Conservation (phyloP, 2,888 invertebrate species). For the Cosmorhoe ocellata region DNA sequence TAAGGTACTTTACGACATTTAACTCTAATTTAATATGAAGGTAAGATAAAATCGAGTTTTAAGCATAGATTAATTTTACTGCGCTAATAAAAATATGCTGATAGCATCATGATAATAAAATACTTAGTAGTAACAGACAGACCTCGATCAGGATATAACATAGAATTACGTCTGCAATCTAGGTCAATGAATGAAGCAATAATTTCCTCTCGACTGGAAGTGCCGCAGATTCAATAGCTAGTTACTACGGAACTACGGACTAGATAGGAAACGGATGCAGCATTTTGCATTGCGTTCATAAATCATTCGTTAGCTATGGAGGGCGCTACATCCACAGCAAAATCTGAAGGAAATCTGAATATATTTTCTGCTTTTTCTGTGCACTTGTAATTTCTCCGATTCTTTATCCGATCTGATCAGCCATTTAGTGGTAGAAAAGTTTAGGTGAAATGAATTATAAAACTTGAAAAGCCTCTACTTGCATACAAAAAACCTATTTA, state of each 20-base stretch:
- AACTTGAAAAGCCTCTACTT: no score
- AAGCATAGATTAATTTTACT: background rate
- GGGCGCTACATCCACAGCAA: slow-evolving; percentile 14
- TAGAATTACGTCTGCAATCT: slow-evolving; percentile 3
- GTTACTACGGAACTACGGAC: slow-evolving; percentile 8
- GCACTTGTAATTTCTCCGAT: no score
- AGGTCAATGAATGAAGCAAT: slow-evolving; percentile 23
- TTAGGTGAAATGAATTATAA: no score
- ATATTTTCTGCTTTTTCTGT: no score
- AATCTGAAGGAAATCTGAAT: no score
- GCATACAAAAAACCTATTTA: no score
- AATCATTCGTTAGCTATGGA: slow-evolving; percentile 16
- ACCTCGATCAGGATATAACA: background rate
- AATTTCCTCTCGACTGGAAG: slow-evolving; percentile 24
- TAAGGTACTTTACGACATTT: no score
- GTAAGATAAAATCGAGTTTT: background rate
- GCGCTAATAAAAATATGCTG: background rate
- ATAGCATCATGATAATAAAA: no score
- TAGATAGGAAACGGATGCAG: slow-evolving; percentile 20
- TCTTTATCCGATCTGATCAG: no score
- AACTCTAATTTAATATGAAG: no score
- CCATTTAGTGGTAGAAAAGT: no score
- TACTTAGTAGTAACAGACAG: background rate
- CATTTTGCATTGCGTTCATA: slow-evolving; percentile 18
- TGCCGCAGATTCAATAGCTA: slow-evolving; percentile 8